A percentile compares a stretch with the other conserved stretches of the same genome.
Conservation (phyloP, 1,140 invertebrate genomes). For the Aphis craccivora region DNA sequence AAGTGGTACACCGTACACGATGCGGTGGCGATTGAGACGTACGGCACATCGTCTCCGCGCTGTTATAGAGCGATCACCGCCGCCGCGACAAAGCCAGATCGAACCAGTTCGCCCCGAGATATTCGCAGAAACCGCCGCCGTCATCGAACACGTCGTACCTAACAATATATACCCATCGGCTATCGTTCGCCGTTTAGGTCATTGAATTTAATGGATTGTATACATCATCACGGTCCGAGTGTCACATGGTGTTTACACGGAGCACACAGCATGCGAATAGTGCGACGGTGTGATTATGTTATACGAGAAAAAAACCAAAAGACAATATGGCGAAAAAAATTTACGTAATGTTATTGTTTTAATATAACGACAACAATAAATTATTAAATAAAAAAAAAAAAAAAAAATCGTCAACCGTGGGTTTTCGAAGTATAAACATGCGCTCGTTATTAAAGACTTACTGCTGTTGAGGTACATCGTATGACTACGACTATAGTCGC, state of each 20-base stretch:
- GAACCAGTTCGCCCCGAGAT: slow-evolving; percentile 2
- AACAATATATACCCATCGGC: not conserved
- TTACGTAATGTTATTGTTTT: not conserved
- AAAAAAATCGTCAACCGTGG: not conserved
- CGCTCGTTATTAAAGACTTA: no score
- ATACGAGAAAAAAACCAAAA: not conserved
- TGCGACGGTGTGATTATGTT: not conserved
- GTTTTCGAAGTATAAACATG: no score
- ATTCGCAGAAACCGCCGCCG: slow-evolving; percentile 13
- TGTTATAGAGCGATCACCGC: slow-evolving; percentile 19
- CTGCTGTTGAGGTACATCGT: no score
- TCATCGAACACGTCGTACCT: not conserved
- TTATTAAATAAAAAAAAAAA: not conserved
- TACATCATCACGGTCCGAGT: not conserved
- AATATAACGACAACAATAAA: not conserved
- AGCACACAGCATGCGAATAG: not conserved
- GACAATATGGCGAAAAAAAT: not conserved
- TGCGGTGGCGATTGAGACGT: slow-evolving; percentile 38
- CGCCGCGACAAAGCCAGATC: no score
- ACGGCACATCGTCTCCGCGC: not conserved
- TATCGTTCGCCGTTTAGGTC: not conserved
- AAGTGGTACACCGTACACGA: not conserved
- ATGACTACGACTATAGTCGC: no score
- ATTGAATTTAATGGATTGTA: slow-evolving; percentile 9
- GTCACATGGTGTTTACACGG: not conserved